Conservation (phyloP, 2,797 vertebrate species). For the Furcifer pardalis region DNA sequence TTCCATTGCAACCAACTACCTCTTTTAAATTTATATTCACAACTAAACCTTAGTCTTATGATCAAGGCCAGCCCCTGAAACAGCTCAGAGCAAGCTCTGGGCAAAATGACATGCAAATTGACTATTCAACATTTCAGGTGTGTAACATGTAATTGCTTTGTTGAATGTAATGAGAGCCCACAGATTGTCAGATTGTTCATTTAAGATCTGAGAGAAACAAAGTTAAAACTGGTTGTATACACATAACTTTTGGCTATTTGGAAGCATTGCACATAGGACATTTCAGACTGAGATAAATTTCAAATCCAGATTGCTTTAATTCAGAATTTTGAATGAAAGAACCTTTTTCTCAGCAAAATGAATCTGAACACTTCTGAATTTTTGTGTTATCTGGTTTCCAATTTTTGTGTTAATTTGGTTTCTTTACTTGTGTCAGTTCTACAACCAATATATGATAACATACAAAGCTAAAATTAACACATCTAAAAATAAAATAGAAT, state of each 20-base stretch:
- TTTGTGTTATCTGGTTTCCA: too few species aligned
- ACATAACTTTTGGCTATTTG: neutral
- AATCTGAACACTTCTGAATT: too few species aligned
- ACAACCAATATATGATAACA: too few species aligned
- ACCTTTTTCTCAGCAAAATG: too few species aligned
- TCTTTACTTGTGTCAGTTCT: too few species aligned
- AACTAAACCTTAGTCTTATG: neutral
- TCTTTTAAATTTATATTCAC: neutral
- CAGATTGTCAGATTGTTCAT: neutral
- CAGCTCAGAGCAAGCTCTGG: fast-evolving
- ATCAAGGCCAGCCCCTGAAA: neutral
- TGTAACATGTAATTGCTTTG: neutral
- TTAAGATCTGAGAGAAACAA: neutral
- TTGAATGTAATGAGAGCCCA: neutral
- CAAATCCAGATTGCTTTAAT: too few species aligned
- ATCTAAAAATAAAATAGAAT: too few species aligned
- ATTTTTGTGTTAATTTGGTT: too few species aligned
- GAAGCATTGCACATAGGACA: neutral
- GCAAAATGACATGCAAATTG: neutral
- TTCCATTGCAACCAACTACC: neutral
- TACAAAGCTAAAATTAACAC: too few species aligned
- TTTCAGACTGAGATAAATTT: too few species aligned
- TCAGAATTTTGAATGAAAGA: too few species aligned
- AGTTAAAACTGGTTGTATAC: neutral
- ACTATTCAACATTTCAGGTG: neutral